phyloP scores from a whole-genome alignment of 2,797 vertebrate species.

The Odontamblyopus rebecca region DNA sequence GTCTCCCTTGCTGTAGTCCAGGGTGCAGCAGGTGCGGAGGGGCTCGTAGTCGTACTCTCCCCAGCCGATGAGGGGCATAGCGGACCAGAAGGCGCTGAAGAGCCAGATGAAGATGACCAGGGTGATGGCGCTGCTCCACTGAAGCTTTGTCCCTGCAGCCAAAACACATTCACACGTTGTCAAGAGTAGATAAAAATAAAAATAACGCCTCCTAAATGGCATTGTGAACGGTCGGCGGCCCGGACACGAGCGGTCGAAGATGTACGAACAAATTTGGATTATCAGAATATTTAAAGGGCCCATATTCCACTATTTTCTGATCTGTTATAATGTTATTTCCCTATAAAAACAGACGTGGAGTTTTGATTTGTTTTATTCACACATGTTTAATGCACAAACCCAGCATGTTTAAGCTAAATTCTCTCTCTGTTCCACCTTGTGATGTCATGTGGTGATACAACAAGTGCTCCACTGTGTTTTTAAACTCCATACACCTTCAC shows the following conservation, averaged over 20 bases:
- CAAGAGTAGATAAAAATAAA: not conserved
- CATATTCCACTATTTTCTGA: too few relatives aligned
- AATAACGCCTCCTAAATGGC: not conserved
- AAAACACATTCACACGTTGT: constrained; percentile 10
- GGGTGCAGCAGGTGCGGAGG: constrained; percentile 92
- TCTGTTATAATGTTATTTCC: too few relatives aligned
- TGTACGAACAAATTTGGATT: not conserved
- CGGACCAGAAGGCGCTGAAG: constrained; percentile 89
- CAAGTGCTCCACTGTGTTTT: too few relatives aligned
- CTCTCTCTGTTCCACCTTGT: too few relatives aligned
- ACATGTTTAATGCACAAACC: too few relatives aligned
- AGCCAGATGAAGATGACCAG: constrained; percentile 86
- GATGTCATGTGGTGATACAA: too few relatives aligned
- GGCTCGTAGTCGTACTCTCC: constrained; percentile 94
- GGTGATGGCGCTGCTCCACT: constrained; percentile 85
- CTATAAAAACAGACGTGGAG: too few relatives aligned
- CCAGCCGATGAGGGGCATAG: constrained; percentile 95
- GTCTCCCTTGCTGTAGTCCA: constrained; percentile 92
- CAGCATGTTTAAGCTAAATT: too few relatives aligned
- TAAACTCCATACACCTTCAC: too few relatives aligned
- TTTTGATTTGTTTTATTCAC: too few relatives aligned
- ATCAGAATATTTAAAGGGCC: not conserved
- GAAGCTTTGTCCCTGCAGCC: constrained; percentile 82
- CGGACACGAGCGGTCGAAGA: not conserved
- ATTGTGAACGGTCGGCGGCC: not conserved